Evolutionary conservation across 2,888 invertebrate genomes (phyloP), one percentile per base, ranked within the genome.

Genomic region (Drosophila nr. medialis): DNA sequence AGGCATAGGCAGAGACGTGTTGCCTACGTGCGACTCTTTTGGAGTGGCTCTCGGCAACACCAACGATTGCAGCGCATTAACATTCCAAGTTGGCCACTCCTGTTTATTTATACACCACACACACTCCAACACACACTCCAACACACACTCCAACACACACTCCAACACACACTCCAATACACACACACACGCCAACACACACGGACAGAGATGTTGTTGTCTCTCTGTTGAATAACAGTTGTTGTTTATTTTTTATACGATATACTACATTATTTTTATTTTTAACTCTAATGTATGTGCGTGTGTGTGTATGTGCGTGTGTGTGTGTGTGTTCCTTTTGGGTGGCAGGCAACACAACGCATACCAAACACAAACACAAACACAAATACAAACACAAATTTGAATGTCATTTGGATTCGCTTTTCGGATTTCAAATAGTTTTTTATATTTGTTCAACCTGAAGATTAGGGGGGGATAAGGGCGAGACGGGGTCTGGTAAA

Each of bases 11-110:
- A 51, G 13, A 36, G 58, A 38, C 60, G 62, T 61, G 63, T 50
- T 70, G 81, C 83, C 81, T 83, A 86, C 86, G 83, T 87, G 88
- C 67, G 62, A 67, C 70, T 72, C 72, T 79, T 72, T 79, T 67
- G 76, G 80, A 76, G 81, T 69, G 84, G 65, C 79, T 72, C 59
- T 73, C 77, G 77, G 65, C 87, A 84, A 81, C 81, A 80, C 81
- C 77, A 80, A 66, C 81, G 80, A 80, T 80, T 85, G 89, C 85
- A 87, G 85, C 90, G 80, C 86, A 86, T 86, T 89, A 86, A 86
- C 90, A 86, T 90, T 86, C 90, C 86, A 85, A 70, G 64, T 83
- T 86, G 83, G 86, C 90, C 90, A 90, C 86, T 90, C 86, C 90
- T 90, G 90, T 90, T 83, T 83, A 80, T 79, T 73, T 81, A 72